Percentiles rank a stretch among this genome's conserved stretches.
Evolutionary conservation across 2,797 vertebrate genomes (phyloP).

Genomic region (Melanitta fusca): DNA sequence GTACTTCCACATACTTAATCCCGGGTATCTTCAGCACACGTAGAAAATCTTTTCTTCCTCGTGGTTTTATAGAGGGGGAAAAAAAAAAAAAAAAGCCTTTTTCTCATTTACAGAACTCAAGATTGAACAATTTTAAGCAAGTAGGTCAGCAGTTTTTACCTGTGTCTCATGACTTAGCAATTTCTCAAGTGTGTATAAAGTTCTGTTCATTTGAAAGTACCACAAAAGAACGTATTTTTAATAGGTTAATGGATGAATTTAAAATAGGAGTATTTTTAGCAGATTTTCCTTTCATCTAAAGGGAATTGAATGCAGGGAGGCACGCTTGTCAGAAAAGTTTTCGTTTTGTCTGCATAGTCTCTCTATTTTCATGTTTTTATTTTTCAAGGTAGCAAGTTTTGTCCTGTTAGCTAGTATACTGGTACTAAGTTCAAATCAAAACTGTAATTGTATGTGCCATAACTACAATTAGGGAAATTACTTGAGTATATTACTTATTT

Average conservation of each 20-base stretch:
- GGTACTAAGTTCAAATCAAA: not conserved
- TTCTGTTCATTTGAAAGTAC: not conserved
- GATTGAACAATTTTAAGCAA: not conserved
- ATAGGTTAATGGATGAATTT: not conserved
- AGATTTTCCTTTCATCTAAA: not conserved
- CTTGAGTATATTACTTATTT: too few relatives aligned
- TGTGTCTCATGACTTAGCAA: not conserved
- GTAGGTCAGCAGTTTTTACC: not conserved
- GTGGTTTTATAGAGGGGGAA: not conserved
- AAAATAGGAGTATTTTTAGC: not conserved
- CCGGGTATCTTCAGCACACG: rapidly evolving
- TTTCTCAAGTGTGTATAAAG: not conserved
- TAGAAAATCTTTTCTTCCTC: not conserved
- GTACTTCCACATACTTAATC: not conserved
- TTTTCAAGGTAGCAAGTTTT: not conserved
- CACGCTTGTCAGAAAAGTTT: not conserved
- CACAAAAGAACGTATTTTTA: not conserved
- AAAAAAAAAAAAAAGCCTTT: not conserved
- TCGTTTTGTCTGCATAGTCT: not conserved
- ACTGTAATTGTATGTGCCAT: not conserved
- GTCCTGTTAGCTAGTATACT: not conserved
- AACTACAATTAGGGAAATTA: not conserved
- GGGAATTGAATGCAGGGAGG: not conserved
- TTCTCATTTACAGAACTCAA: not conserved
- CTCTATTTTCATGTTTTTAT: not conserved